Conservation (phyloP, 2,113 vertebrate genomes). For the Morone saxatilis region DNA sequence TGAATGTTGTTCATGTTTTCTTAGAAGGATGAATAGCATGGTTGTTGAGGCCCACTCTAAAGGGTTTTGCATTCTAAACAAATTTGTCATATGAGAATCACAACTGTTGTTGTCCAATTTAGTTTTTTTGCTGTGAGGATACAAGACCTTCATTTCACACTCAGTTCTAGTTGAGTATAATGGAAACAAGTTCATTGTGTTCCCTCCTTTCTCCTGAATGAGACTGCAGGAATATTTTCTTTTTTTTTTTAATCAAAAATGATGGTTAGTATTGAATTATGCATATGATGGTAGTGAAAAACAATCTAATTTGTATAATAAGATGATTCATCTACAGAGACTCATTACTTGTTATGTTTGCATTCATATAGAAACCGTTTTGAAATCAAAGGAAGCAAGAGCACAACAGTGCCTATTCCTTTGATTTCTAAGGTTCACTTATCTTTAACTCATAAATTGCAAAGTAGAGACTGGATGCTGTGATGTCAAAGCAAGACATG, state of each 20-base stretch:
- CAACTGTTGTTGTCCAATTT: slow-evolving; percentile 46
- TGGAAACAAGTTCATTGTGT: slow-evolving; percentile 40
- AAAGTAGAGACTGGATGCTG: slow-evolving; percentile 65
- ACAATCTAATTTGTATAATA: slow-evolving; percentile 73
- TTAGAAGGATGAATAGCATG: slow-evolving; percentile 49
- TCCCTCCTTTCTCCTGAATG: slow-evolving; percentile 31
- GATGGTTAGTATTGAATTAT: slow-evolving; percentile 65
- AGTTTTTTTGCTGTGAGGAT: slow-evolving; percentile 35
- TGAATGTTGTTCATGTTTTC: slow-evolving; percentile 52
- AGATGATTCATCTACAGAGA: slow-evolving; percentile 69
- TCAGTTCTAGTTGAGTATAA: slow-evolving; percentile 11
- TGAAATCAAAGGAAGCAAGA: slow-evolving; percentile 73
- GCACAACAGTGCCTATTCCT: slow-evolving; percentile 58
- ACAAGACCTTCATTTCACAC: slow-evolving; percentile 44
- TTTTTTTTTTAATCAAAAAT: slow-evolving; percentile 42
- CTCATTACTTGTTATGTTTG: slow-evolving; percentile 68
- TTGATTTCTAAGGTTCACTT: slow-evolving; percentile 76
- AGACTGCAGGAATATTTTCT: slow-evolving; percentile 21
- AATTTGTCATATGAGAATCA: slow-evolving; percentile 58
- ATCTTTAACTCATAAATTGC: slow-evolving; percentile 77
- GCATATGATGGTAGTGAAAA: slow-evolving; percentile 56
- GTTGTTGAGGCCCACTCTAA: slow-evolving; percentile 25
- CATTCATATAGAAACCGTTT: slow-evolving; percentile 75
- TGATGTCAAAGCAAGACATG: slow-evolving; percentile 64
- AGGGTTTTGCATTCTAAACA: slow-evolving; percentile 45